Evolutionary conservation across 2,888 invertebrate species (phyloP).

Genomic region (Megalurothrips usitatus): DNA sequence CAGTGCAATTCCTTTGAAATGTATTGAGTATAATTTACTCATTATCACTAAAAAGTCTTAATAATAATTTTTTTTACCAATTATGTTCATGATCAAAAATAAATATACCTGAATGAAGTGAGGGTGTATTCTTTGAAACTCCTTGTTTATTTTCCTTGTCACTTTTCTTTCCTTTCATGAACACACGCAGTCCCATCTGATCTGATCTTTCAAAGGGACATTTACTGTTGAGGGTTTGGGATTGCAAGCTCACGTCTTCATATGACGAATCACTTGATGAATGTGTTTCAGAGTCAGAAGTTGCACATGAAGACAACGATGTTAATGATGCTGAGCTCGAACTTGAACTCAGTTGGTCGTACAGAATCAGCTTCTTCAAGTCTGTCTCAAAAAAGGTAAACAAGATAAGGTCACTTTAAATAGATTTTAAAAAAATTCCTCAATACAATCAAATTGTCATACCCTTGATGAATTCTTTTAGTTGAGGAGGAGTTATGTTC

Average conservation of each 20-base stretch:
- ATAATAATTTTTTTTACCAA: background rate
- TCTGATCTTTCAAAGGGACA: background rate
- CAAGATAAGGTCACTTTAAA: conserved; percentile 32
- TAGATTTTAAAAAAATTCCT: conserved; percentile 22
- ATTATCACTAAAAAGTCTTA: no score
- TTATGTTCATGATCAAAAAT: background rate
- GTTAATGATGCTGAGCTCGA: background rate
- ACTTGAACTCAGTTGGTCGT: conserved; percentile 47
- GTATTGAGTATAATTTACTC: background rate
- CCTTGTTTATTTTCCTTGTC: background rate
- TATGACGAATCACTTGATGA: background rate
- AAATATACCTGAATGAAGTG: background rate
- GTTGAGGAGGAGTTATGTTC: conserved; percentile 67
- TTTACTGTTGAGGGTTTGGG: background rate
- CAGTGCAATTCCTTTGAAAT: background rate
- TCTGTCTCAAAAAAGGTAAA: conserved; percentile 48
- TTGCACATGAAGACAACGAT: background rate
- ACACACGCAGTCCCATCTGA: background rate
- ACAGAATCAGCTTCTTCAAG: conserved; percentile 62
- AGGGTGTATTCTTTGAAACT: background rate
- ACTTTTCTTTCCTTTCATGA: background rate
- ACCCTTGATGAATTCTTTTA: conserved; percentile 77
- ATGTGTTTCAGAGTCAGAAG: background rate
- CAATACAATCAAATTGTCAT: no score
- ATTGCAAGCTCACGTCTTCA: background rate